Percentiles rank a stretch among this genome's conserved stretches.
Conservation (phyloP, 2,113 vertebrate genomes). For the Clinocottus analis region DNA sequence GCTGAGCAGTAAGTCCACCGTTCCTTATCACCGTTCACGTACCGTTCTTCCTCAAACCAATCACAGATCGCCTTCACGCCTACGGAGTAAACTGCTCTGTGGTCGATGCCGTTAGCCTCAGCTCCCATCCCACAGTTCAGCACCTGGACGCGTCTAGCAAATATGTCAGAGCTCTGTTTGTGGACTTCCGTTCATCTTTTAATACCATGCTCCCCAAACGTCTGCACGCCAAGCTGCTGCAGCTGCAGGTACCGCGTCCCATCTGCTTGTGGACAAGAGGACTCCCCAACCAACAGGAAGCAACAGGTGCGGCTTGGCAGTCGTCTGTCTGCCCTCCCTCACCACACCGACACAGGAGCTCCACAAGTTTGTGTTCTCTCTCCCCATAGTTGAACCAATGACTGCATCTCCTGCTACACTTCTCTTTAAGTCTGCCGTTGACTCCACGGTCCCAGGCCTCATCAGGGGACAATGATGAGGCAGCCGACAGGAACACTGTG, state of each 20-base stretch:
- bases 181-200: not conserved
- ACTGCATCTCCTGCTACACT: not conserved
- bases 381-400: not conserved
- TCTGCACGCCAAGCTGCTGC: too few relatives aligned
- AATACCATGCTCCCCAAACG: too few relatives aligned
- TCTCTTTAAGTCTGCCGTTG: not conserved
- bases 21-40: not conserved
- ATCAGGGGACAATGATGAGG: not conserved
- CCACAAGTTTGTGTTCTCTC: not conserved
- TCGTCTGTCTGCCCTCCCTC: not conserved
- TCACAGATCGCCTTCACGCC: not conserved
- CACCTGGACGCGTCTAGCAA: not conserved
- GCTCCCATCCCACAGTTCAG: not conserved
- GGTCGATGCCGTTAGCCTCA: not conserved
- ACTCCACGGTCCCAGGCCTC: not conserved
- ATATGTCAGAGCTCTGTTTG: not conserved
- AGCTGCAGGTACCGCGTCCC: not conserved
- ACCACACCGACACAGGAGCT: not conserved
- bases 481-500: not conserved
- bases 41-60: not conserved
- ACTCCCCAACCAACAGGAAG: not conserved
- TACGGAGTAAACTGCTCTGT: not conserved
- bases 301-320: not conserved
- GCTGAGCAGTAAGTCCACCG: not conserved
- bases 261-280: not conserved